Conservation (phyloP, 2,113 vertebrate genomes). For the Apodemus sylvaticus region DNA sequence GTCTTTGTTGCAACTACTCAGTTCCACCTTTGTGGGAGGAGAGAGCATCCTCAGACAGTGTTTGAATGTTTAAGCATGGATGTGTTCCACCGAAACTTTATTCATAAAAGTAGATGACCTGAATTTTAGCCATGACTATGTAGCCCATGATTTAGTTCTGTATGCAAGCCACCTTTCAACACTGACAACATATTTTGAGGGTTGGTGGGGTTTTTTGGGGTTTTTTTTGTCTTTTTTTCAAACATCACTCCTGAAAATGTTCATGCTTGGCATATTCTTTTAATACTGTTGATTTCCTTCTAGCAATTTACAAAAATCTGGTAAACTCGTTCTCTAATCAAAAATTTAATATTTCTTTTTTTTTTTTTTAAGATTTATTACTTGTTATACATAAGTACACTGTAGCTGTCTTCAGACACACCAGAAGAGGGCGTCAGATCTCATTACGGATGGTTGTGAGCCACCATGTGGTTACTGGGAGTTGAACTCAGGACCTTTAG, state of each 20-base stretch:
- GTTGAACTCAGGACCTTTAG: too few species aligned
- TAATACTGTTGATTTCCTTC: conserved; percentile 11
- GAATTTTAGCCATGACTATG: background rate
- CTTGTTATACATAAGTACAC: too few species aligned
- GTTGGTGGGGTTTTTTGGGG: too few species aligned
- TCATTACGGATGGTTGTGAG: too few species aligned
- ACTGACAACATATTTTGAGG: conserved; percentile 25
- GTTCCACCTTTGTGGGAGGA: background rate
- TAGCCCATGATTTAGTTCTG: background rate
- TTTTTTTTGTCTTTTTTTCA: conserved; percentile 33
- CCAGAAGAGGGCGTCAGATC: too few species aligned
- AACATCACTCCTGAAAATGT: conserved; percentile 28
- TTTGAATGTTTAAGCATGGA: background rate
- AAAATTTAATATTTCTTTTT: conserved; percentile 14
- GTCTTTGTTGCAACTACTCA: background rate
- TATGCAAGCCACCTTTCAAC: background rate
- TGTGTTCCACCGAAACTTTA: conserved; percentile 31
- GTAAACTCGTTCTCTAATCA: background rate
- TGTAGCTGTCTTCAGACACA: too few species aligned
- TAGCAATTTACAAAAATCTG: conserved; percentile 36
- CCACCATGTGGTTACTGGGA: too few species aligned
- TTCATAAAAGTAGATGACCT: background rate
- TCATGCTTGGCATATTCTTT: background rate
- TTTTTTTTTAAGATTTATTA: too few species aligned
- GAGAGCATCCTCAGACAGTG: background rate